phyloP scores from a whole-genome alignment of 1,140 invertebrate species.

The Solenopsis fugax region DNA sequence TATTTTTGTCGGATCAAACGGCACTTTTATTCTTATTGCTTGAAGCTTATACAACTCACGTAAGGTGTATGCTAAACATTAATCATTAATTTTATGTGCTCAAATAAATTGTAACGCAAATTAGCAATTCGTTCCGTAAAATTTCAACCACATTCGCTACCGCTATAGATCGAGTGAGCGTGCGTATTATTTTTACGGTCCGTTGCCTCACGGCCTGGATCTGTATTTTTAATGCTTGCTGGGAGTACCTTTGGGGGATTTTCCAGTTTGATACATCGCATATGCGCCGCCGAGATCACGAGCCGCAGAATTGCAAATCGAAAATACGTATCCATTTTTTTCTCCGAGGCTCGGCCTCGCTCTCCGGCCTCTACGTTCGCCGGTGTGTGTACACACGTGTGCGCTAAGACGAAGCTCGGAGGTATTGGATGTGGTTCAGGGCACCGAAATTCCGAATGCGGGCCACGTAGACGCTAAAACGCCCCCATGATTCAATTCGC shows the following conservation, averaged over 20 bases:
- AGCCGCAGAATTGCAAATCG: slow-evolving; percentile 51
- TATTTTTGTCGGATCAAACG: background rate
- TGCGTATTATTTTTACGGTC: slow-evolving; percentile 34
- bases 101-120: background rate
- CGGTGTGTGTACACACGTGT: background rate
- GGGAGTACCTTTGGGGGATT: slow-evolving; percentile 20
- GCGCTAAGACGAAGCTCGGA: slow-evolving; percentile 58
- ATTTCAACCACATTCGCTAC: background rate
- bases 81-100: background rate
- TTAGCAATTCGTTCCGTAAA: background rate
- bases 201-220: slow-evolving; percentile 28
- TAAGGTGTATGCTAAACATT: background rate
- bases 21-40: background rate
- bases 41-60: background rate
- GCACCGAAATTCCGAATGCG: slow-evolving; percentile 82
- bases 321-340: slow-evolving; percentile 63
- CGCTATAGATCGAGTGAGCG: background rate
- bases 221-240: slow-evolving; percentile 50
- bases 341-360: slow-evolving; percentile 8
- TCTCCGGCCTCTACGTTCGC: background rate
- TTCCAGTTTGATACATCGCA: slow-evolving; percentile 57
- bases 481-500: slow-evolving; percentile 86
- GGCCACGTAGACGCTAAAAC: slow-evolving; percentile 85
- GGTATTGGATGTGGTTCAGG: slow-evolving; percentile 71
- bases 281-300: slow-evolving; percentile 39